phyloP scores from a whole-genome alignment of 53 echinoderm and acorn worm genomes.

The Stichopus horrens region DNA sequence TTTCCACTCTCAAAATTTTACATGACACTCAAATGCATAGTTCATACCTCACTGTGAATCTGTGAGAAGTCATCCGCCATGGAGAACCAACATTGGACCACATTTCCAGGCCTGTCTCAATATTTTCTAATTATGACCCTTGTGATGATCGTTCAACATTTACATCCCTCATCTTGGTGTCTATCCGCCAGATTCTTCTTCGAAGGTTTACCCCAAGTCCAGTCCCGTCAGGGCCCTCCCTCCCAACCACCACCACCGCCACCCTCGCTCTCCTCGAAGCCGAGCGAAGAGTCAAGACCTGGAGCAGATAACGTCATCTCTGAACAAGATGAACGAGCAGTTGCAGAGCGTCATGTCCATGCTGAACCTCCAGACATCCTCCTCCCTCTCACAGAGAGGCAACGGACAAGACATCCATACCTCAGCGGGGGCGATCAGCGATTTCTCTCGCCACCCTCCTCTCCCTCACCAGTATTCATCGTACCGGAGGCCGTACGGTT shows the following conservation, averaged over 20 bases:
- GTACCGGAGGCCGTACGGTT: conserved; percentile 4
- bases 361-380: conserved; percentile 51
- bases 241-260: neutral
- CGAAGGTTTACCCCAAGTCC: neutral
- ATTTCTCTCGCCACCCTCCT: too few relatives aligned
- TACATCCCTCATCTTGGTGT: too few relatives aligned
- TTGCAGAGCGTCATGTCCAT: conserved; percentile 75
- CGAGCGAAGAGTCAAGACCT: conserved; percentile 42
- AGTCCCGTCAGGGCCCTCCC: neutral
- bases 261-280: conserved; percentile 9
- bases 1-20: too few relatives aligned
- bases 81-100: too few relatives aligned
- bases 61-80: too few relatives aligned
- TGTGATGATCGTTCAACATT: too few relatives aligned
- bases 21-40: too few relatives aligned
- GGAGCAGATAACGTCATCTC: conserved; percentile 53
- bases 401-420: neutral
- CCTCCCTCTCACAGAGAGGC: neutral
- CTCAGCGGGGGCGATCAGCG: neutral
- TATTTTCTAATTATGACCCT: too few relatives aligned
- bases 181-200: neutral
- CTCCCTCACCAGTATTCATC: neutral
- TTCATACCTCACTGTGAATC: too few relatives aligned
- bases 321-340: conserved; percentile 83
- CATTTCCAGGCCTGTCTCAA: too few relatives aligned